Base-by-base conservation (phyloP, 2,113 vertebrate genomes). In the Semnopithecus entellus region DNA sequence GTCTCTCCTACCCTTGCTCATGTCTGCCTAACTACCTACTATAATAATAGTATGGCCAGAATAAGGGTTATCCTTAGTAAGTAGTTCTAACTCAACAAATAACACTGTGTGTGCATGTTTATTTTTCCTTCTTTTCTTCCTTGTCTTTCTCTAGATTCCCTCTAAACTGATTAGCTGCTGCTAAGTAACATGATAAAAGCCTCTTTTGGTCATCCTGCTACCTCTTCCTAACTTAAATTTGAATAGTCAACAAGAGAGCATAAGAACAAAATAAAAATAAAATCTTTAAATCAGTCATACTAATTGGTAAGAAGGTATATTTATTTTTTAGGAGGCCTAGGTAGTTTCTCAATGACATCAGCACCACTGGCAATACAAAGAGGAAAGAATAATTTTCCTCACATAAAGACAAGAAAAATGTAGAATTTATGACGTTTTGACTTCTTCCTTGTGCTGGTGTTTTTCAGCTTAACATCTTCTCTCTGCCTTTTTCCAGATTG, bases 391-490 rank as follows among this genome's bases (percentile, higher is more conserved):
- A 48, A n/a, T 57, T 80, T 82, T 35, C 20, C 1, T 85, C 18
- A 52, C 35, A 6, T 22, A 66, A 12, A 89, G 25, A 40, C 38
- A 57, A 45, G 10, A 59, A 70, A 48, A 73, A 61, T 8, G 8
- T 14, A 76, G n/a, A 85, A 50, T 61, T 83, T 25, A 83, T 38
- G 18, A 11, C 16, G n/a, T 27, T 10, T 27, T 61, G 25, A 35
- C 50, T 70, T 64, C 22, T 52, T 25, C 1, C 52, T 1, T 2
- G 4, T 45, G 8, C n/a, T 27, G 0, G 0, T 32, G 38, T 66
- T 70, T 88, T 70, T n/a, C 38, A 11, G 11, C 18, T 30, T 57
- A 48, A 16, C 52, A 3, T 32, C 14, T 61, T 55, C 75, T 50
- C 45, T 32, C 2, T 73, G 8, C 6, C n/a, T 90, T 81, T 57